Percentiles rank a stretch among this genome's conserved stretches.
Evolutionary conservation across 2,113 vertebrate genomes (phyloP).

Genomic region (Smithornis capensis): DNA sequence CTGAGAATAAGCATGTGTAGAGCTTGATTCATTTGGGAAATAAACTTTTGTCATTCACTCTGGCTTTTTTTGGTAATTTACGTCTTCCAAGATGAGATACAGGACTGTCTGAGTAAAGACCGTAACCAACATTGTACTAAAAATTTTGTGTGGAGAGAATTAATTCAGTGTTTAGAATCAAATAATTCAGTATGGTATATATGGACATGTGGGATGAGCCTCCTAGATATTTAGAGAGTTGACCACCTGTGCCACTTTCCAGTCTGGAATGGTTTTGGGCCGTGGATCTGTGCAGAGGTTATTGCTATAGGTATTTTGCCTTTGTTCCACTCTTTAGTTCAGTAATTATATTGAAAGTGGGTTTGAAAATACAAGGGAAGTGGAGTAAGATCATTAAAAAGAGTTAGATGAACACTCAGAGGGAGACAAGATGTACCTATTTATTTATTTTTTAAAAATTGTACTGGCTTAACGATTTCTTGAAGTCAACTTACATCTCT

Average conservation of each 20-base stretch:
- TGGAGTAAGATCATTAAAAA: neutral
- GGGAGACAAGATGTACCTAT: neutral
- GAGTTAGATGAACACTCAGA: neutral
- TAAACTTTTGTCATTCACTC: fast-evolving
- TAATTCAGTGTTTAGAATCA: neutral
- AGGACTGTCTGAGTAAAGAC: neutral
- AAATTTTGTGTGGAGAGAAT: neutral
- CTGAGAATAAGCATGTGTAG: neutral
- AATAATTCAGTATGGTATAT: neutral
- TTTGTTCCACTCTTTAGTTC: neutral
- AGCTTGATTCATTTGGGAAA: neutral
- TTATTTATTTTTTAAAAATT: neutral
- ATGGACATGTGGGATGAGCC: neutral
- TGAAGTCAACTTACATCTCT: neutral
- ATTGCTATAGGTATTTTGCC: neutral
- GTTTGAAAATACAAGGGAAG: neutral
- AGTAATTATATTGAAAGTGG: neutral
- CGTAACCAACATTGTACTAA: neutral
- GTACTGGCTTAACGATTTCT: neutral
- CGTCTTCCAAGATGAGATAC: neutral
- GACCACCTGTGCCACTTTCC: neutral
- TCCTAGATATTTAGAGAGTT: neutral
- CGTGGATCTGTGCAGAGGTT: neutral
- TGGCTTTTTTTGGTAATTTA: neutral
- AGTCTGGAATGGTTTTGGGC: neutral